These are phyloP conservation scores for Cairina moschata DNA, from an alignment of 2,113 vertebrate genomes.

Conservation along the genomic window DNA sequence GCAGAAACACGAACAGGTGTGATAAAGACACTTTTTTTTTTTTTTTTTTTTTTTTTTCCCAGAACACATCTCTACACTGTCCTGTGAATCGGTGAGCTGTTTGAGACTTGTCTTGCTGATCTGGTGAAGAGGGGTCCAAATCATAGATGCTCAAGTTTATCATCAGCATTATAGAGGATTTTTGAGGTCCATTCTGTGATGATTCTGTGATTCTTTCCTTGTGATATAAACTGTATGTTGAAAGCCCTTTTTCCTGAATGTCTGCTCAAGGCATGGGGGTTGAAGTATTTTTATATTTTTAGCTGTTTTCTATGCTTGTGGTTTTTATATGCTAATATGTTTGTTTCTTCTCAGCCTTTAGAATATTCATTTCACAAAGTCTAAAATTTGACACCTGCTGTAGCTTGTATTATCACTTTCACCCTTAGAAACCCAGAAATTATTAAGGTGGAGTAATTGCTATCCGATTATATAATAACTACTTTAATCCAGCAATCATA, in stretches of 20 bases:
- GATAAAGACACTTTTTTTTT: accelerated
- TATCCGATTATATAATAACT: slow-evolving; percentile 53
- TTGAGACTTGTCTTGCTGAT: accelerated
- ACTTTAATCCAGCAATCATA: slow-evolving; percentile 66
- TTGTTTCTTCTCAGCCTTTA: slow-evolving; percentile 43
- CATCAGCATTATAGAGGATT: neutral
- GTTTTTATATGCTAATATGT: slow-evolving; percentile 69
- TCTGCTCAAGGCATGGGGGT: neutral
- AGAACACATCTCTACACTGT: accelerated
- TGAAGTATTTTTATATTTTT: slow-evolving; percentile 24
- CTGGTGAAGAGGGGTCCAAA: neutral
- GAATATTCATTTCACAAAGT: slow-evolving; percentile 20
- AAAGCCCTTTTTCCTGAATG: neutral
- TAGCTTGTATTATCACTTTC: slow-evolving; percentile 56
- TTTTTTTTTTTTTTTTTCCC: neutral
- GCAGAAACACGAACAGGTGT: accelerated
- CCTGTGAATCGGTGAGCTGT: neutral
- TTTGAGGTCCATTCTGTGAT: neutral
- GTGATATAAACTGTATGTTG: accelerated
- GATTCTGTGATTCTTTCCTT: neutral
- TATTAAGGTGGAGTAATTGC: slow-evolving; percentile 62
- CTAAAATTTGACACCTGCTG: slow-evolving; percentile 48
- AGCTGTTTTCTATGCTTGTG: neutral
- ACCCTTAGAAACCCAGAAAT: slow-evolving; percentile 56
- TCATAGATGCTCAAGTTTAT: neutral